Percentiles rank a stretch among this genome's conserved stretches.
Conservation (phyloP, 2,888 invertebrate species). For the Lottia gigantea region DNA sequence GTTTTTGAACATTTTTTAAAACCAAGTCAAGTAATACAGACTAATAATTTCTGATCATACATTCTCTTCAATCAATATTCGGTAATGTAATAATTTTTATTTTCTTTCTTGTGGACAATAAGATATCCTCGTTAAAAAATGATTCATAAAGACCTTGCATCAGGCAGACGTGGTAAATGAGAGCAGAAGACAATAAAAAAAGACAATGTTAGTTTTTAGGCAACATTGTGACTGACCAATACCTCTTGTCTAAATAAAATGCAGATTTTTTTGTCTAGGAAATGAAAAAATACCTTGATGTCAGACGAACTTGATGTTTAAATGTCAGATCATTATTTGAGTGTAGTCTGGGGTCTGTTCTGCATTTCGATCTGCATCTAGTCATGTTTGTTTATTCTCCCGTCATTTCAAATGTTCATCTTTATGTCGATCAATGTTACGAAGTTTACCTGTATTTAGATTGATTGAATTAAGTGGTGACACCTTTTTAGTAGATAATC, state of each 20-base stretch:
- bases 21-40: too few relatives aligned
- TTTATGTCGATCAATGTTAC: background rate
- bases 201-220: background rate
- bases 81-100: too few relatives aligned
- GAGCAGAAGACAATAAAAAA: background rate
- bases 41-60: too few relatives aligned
- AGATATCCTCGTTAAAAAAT: too few relatives aligned
- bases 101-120: too few relatives aligned
- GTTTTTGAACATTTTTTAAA: too few relatives aligned
- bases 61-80: too few relatives aligned
- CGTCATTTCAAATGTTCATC: background rate
- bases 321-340: background rate
- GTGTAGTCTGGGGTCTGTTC: background rate
- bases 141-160: too few relatives aligned
- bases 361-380: background rate
- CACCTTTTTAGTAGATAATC: constrained; percentile 11
- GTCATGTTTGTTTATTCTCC: background rate
- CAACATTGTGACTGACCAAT: constrained; percentile 8
- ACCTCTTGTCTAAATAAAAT: background rate
- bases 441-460: background rate
- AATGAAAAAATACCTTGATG: too few relatives aligned
- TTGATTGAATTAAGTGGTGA: constrained; percentile 7
- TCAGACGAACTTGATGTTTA: too few relatives aligned
- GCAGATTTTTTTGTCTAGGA: background rate
- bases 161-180: too few relatives aligned